Conservation (phyloP, 2,113 vertebrate genomes). For the Nibea albiflora region DNA sequence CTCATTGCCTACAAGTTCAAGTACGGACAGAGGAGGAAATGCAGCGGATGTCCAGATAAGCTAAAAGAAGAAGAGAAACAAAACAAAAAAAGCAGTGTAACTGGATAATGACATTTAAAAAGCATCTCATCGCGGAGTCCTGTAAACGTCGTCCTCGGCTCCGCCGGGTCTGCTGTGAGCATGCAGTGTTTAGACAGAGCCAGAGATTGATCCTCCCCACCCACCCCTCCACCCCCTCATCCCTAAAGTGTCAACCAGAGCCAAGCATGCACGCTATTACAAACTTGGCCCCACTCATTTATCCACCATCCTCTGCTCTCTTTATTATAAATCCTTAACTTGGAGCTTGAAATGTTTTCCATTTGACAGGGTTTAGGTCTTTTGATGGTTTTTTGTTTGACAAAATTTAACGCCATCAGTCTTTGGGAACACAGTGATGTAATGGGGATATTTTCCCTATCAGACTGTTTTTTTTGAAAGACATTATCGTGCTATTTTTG, state of each 20-base stretch:
- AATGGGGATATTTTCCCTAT: conserved; percentile 47
- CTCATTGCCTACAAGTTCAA: background rate
- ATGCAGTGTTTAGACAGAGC: conserved; percentile 80
- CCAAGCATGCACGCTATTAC: conserved; percentile 63
- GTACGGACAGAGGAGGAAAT: background rate
- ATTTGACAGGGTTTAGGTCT: conserved; percentile 45
- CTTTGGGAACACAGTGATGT: conserved; percentile 66
- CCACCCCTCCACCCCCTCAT: conserved; percentile 43
- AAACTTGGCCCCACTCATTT: conserved; percentile 54
- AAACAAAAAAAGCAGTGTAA: conserved; percentile 21
- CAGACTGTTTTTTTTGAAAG: conserved; percentile 62
- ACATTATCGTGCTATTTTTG: conserved; percentile 62
- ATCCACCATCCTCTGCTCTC: conserved; percentile 31
- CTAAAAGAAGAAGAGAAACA: conserved; percentile 10
- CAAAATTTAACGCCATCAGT: conserved; percentile 29
- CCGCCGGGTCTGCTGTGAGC: conserved; percentile 73
- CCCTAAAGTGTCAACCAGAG: conserved; percentile 44
- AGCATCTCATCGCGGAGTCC: conserved; percentile 39
- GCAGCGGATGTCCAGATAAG: conserved; percentile 6
- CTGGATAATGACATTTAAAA: conserved; percentile 57
- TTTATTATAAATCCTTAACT: conserved; percentile 53
- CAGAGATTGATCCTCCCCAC: conserved; percentile 71
- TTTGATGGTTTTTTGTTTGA: conserved; percentile 54
- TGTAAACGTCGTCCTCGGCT: conserved; percentile 71
- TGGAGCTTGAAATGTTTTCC: conserved; percentile 35